Conservation (phyloP, 1,140 invertebrate species). For the Orchestia grillus region DNA sequence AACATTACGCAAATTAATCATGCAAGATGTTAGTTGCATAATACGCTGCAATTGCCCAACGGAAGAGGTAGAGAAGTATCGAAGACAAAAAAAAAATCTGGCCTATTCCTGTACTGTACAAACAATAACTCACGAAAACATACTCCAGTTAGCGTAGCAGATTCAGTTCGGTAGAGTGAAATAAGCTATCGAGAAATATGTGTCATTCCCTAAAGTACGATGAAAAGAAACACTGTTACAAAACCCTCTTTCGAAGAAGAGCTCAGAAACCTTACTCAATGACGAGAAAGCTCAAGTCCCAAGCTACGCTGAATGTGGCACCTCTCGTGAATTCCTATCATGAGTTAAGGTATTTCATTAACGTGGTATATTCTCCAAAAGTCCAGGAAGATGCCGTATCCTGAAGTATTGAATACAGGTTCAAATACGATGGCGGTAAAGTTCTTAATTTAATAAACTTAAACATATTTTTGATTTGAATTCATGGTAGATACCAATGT, state of each 20-base stretch:
- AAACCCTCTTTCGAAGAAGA: not conserved
- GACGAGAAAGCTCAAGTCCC: not conserved
- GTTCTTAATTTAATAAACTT: not conserved
- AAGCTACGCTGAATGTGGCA: not conserved
- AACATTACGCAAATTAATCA: not conserved
- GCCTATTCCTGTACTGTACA: not conserved
- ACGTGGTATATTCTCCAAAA: not conserved
- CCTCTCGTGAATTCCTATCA: not conserved
- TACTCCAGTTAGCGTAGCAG: not conserved
- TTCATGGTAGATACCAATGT: too few relatives aligned
- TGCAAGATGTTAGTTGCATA: not conserved
- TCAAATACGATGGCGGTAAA: too few relatives aligned
- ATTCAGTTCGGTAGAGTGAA: not conserved
- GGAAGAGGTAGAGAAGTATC: too few relatives aligned
- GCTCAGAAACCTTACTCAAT: not conserved
- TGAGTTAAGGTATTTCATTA: not conserved
- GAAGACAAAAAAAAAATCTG: too few relatives aligned
- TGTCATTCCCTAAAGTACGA: not conserved
- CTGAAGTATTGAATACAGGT: too few relatives aligned
- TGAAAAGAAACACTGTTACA: too few relatives aligned
- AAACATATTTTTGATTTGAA: too few relatives aligned
- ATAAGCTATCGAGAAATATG: not conserved
- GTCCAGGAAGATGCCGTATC: not conserved
- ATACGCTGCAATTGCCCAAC: too few relatives aligned
- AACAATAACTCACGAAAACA: not conserved